phyloP scores from a whole-genome alignment of 2,797 vertebrate species.

The Lagocephalus sceleratus region DNA sequence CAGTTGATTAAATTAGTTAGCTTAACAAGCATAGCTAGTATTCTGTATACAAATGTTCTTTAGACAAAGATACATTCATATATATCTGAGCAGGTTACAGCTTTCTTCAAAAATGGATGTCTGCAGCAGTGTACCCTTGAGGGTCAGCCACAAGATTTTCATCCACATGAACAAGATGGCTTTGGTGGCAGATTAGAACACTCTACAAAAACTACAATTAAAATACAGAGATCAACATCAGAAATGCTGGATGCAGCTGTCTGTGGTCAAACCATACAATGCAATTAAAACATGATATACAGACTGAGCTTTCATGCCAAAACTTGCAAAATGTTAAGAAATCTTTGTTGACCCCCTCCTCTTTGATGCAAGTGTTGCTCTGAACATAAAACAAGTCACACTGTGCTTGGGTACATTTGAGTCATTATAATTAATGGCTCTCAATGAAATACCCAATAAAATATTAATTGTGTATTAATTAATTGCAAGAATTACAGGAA shows the following conservation, averaged over 20 bases:
- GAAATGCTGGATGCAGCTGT: constrained; percentile 28
- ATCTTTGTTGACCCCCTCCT: constrained; percentile 48
- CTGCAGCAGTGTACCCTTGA: constrained; percentile 55
- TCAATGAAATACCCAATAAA: too few species aligned
- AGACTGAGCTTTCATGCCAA: constrained; percentile 9
- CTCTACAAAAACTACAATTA: constrained; percentile 26
- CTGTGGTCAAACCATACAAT: constrained; percentile 30
- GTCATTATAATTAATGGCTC: too few species aligned
- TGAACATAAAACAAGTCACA: background rate
- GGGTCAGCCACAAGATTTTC: constrained; percentile 60
- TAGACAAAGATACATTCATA: constrained; percentile 7
- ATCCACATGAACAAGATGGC: constrained; percentile 25
- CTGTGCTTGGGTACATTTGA: background rate
- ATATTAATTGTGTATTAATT: too few species aligned
- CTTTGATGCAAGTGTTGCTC: constrained; percentile 18
- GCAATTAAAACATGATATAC: constrained; percentile 17
- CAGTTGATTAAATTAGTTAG: constrained; percentile 42
- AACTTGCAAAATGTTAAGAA: constrained; percentile 25
- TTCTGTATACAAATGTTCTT: constrained; percentile 11
- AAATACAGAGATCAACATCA: constrained; percentile 22
- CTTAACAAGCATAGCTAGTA: constrained; percentile 28
- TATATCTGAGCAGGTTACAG: constrained; percentile 34
- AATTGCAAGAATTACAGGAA: too few species aligned
- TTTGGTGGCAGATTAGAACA: constrained; percentile 20
- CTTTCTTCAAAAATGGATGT: constrained; percentile 48